These are phyloP conservation scores for Oreochromis grahami DNA, from an alignment of 2,797 vertebrate species.

Conservation along the genomic window DNA sequence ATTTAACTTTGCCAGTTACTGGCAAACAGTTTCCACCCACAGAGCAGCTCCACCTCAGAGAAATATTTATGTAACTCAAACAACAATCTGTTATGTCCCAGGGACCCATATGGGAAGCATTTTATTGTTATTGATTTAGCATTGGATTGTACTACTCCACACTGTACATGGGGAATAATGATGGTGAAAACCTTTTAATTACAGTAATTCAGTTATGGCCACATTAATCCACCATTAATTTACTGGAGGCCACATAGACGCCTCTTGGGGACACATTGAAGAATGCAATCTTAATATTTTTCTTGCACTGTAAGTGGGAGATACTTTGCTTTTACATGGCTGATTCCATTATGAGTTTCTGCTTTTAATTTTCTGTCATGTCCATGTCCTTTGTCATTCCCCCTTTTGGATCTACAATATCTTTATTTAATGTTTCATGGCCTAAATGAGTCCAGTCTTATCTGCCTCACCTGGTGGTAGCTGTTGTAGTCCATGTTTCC, in stretches of 20 bases:
- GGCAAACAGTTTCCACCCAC: constrained; percentile 11
- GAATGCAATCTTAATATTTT: not conserved
- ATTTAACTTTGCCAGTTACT: not conserved
- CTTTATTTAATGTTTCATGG: not conserved
- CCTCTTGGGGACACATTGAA: not conserved
- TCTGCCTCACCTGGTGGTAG: constrained; percentile 85
- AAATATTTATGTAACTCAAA: constrained; percentile 35
- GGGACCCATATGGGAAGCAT: constrained; percentile 25
- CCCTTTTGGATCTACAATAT: no score
- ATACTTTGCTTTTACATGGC: not conserved
- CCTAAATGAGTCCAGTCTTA: not conserved
- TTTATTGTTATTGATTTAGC: constrained; percentile 49
- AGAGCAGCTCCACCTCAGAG: constrained; percentile 19
- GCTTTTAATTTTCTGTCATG: not conserved
- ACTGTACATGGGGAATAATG: not conserved
- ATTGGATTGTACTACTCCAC: constrained; percentile 6
- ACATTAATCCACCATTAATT: constrained; percentile 2
- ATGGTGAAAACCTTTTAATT: constrained; percentile 29
- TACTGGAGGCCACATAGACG: not conserved
- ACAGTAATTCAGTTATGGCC: constrained; percentile 12
- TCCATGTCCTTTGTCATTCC: no score
- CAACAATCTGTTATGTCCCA: constrained; percentile 41
- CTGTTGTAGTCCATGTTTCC: constrained; percentile 87
- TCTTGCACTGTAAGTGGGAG: not conserved
- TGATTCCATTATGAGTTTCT: not conserved